A percentile compares a stretch with the other conserved stretches of the same genome.
Evolutionary conservation across 2,113 vertebrate species (phyloP).

Genomic region (Pollimyrus isidori): DNA sequence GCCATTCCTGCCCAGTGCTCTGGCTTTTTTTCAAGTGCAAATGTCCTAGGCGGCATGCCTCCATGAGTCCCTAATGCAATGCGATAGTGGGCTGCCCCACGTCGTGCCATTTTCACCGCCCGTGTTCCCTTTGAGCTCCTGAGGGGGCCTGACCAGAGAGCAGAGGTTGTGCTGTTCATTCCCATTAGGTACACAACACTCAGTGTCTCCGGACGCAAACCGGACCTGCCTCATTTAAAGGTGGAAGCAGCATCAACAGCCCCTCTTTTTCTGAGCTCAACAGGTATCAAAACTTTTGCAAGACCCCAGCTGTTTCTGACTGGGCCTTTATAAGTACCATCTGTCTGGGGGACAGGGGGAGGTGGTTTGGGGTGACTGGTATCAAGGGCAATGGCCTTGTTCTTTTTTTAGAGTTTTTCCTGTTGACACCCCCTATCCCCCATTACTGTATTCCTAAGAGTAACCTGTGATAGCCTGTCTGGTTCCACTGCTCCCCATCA

Average conservation of each 20-base stretch:
- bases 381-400: slow-evolving; percentile 45
- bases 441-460: not conserved
- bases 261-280: slow-evolving; percentile 36
- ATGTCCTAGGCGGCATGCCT: slow-evolving; percentile 25
- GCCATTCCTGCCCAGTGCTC: slow-evolving; percentile 19
- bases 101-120: slow-evolving; percentile 24
- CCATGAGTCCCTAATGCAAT: slow-evolving; percentile 22
- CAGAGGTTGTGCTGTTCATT: slow-evolving; percentile 39
- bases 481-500: not conserved
- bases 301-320: slow-evolving; percentile 30
- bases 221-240: slow-evolving; percentile 59
- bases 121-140: slow-evolving; percentile 31
- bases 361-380: not conserved
- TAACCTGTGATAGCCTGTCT: not conserved
- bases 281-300: slow-evolving; percentile 24
- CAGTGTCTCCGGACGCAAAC: slow-evolving; percentile 19
- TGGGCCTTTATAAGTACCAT: slow-evolving; percentile 60
- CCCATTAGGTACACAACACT: not conserved
- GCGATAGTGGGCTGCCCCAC: slow-evolving; percentile 4
- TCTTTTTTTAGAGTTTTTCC: slow-evolving; percentile 41
- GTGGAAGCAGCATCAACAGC: slow-evolving; percentile 41
- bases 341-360: slow-evolving; percentile 34
- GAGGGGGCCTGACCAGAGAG: slow-evolving; percentile 5
- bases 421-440: slow-evolving; percentile 28
- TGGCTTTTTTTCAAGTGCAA: slow-evolving; percentile 29